Percentiles rank a stretch among this genome's conserved stretches.
phyloP scores from a whole-genome alignment of 2,113 vertebrate genomes.

The Melanotaenia duboulayi region DNA sequence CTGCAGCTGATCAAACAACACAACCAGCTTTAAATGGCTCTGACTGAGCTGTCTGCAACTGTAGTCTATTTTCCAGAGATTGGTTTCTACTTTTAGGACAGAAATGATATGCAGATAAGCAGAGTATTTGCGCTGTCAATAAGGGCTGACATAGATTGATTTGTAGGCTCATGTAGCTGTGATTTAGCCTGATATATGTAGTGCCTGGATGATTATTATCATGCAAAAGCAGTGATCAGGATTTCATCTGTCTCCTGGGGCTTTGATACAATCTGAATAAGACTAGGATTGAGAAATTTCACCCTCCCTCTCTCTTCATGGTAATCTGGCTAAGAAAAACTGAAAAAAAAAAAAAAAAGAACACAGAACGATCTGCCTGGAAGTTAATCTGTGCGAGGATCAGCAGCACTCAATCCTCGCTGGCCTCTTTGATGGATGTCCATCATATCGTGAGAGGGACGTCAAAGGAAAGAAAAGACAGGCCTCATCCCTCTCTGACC shows the following conservation, averaged over 20 bases:
- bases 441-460: slow-evolving; percentile 56
- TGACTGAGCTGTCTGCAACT: neutral
- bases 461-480: slow-evolving; percentile 60
- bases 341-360: neutral
- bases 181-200: slow-evolving; percentile 65
- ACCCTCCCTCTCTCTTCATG: slow-evolving; percentile 39
- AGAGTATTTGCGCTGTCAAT: slow-evolving; percentile 50
- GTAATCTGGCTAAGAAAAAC: slow-evolving; percentile 64
- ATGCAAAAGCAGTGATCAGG: slow-evolving; percentile 73
- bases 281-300: slow-evolving; percentile 65
- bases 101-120: slow-evolving; percentile 36
- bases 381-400: slow-evolving; percentile 77
- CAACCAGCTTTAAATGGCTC: neutral
- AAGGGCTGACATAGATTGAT: slow-evolving; percentile 74
- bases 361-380: slow-evolving; percentile 49
- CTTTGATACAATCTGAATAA: slow-evolving; percentile 76
- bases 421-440: slow-evolving; percentile 74
- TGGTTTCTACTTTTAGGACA: slow-evolving; percentile 32
- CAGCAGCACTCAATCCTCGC: slow-evolving; percentile 67
- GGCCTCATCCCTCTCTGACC: slow-evolving; percentile 49
- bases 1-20: too few relatives aligned
- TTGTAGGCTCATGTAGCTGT: slow-evolving; percentile 57
- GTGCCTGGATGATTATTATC: slow-evolving; percentile 75
- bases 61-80: slow-evolving; percentile 31
- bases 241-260: slow-evolving; percentile 71